Conservation (phyloP, 2,888 invertebrate species). For the Leucophenga montana region DNA sequence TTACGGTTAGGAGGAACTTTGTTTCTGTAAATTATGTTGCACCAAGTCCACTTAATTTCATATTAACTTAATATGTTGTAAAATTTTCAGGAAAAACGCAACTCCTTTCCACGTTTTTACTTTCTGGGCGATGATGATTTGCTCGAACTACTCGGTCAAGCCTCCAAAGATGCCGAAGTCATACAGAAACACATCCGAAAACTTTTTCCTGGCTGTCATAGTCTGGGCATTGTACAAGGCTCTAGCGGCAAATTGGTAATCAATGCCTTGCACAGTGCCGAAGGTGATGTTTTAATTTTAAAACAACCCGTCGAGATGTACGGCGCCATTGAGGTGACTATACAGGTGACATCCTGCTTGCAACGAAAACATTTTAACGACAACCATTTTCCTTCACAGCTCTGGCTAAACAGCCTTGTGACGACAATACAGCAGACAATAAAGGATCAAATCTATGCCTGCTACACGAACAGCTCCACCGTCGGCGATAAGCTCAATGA, state of each 20-base stretch:
- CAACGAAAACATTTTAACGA: not conserved
- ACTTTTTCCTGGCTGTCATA: slow-evolving; percentile 91
- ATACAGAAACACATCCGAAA: slow-evolving; percentile 97
- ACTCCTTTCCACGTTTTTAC: slow-evolving; percentile 94
- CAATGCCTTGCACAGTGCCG: slow-evolving; percentile 75
- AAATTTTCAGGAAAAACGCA: slow-evolving; percentile 86
- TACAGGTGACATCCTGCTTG: slow-evolving; percentile 4
- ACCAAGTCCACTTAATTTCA: too few species aligned
- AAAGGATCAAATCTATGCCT: slow-evolving; percentile 78
- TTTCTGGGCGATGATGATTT: slow-evolving; percentile 98
- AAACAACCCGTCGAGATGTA: slow-evolving; percentile 65
- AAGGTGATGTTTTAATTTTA: slow-evolving; percentile 68
- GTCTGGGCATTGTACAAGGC: slow-evolving; percentile 78
- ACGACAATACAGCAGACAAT: slow-evolving; percentile 87
- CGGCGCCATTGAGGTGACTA: slow-evolving; percentile 69
- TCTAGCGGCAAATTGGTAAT: slow-evolving; percentile 54
- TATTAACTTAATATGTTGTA: too few species aligned
- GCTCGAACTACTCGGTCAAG: slow-evolving; percentile 94
- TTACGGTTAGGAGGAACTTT: too few species aligned
- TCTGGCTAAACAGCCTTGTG: slow-evolving; percentile 78
- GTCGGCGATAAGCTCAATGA: slow-evolving; percentile 69
- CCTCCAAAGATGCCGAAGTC: slow-evolving; percentile 85
- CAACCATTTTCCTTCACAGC: slow-evolving; percentile 44
- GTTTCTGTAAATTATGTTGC: too few species aligned
- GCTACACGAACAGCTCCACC: slow-evolving; percentile 70